A percentile compares a stretch with the other conserved stretches of the same genome.
phyloP scores from a whole-genome alignment of 2,888 invertebrate species.

The Tuta absoluta region DNA sequence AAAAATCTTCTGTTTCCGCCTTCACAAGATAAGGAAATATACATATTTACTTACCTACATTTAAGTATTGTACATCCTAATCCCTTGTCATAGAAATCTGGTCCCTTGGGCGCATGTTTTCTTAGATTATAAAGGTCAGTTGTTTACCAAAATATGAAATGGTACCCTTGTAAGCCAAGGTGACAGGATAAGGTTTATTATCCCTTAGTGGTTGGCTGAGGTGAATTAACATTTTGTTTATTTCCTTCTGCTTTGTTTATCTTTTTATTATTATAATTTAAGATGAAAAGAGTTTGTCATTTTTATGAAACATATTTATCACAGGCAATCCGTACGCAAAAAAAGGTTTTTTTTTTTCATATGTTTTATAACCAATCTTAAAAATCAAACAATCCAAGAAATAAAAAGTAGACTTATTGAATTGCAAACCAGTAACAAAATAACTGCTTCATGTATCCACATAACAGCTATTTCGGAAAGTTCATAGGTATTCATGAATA shows the following conservation, averaged over 20 bases:
- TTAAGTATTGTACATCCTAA: not conserved
- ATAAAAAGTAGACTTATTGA: too few relatives aligned
- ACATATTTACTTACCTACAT: not conserved
- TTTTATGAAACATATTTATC: not conserved
- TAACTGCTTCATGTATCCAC: too few relatives aligned
- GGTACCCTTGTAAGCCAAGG: slow-evolving; percentile 8
- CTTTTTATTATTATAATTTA: not conserved
- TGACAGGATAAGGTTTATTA: slow-evolving; percentile 1
- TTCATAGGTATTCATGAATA: too few relatives aligned
- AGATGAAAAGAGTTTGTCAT: not conserved
- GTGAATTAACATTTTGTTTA: not conserved
- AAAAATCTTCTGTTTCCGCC: too few relatives aligned
- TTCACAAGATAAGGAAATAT: too few relatives aligned
- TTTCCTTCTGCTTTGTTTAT: not conserved
- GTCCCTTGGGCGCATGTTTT: slow-evolving; percentile 5
- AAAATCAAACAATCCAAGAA: too few relatives aligned
- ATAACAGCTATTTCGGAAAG: too few relatives aligned
- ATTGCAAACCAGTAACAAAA: too few relatives aligned
- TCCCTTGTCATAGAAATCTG: not conserved
- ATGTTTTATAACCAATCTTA: too few relatives aligned
- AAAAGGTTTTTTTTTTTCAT: too few relatives aligned
- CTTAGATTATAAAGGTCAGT: slow-evolving; percentile 10
- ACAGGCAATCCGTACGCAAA: too few relatives aligned
- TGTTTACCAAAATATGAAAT: slow-evolving; percentile 7
- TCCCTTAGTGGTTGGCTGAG: not conserved